Percentiles rank a stretch among this genome's conserved stretches.
Conservation (phyloP, 2,888 invertebrate species). For the Orthosia gracilis region DNA sequence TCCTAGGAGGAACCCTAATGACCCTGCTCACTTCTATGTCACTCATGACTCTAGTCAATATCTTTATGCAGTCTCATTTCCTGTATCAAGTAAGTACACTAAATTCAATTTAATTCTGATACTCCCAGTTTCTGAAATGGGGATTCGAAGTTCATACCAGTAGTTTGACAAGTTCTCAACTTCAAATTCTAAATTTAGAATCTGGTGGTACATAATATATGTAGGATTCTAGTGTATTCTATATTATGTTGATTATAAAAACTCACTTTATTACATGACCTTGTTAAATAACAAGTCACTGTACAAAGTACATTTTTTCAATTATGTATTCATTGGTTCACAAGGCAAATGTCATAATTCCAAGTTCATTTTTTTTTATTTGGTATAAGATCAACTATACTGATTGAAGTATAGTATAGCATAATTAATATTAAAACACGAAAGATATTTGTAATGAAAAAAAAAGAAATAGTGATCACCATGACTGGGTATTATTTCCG, state of each 20-base stretch:
- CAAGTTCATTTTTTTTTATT: background rate
- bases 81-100: conserved; percentile 93
- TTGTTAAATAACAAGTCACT: conserved; percentile 34
- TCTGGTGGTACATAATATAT: background rate
- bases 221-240: conserved; percentile 4
- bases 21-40: conserved; percentile 95
- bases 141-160: background rate
- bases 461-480: no score
- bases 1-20: conserved; percentile 97
- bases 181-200: background rate
- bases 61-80: conserved; percentile 96
- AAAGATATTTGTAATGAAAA: no score
- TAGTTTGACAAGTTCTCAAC: background rate
- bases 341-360: background rate
- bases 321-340: background rate
- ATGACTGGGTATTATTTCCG: no score
- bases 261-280: conserved; percentile 6
- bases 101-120: background rate
- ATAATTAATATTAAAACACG: no score
- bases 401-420: no score
- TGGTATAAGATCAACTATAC: no score
- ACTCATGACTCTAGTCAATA: conserved; percentile 94
- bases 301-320: conserved; percentile 37
- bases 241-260: background rate
- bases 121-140: background rate